Evolutionary conservation across 1,140 invertebrate genomes (phyloP), one percentile per base, ranked within the genome.

Genomic region (Formica selysi): DNA sequence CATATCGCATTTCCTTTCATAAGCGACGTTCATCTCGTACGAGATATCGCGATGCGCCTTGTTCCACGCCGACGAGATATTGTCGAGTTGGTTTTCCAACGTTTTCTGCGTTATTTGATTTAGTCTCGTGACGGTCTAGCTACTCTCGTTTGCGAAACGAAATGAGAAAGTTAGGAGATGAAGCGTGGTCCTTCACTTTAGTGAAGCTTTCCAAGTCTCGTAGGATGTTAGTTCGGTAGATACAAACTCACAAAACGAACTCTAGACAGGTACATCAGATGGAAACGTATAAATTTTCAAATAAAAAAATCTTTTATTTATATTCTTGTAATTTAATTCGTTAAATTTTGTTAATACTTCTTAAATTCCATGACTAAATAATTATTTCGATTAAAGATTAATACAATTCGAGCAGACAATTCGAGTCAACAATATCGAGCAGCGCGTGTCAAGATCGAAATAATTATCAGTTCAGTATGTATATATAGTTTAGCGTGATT

Each of bases 91-190:
- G 68, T 83, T 83, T 71, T 36, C 54, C 79, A 41, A 83, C 79
- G 68, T 83, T 83, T 83, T 83, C 68, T 83, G 54, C 79, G 67
- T 83, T 83, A 83, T 83, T 83, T 83, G 79, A 83, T 83, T 81
- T 83, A 73, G 68, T 70, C 65, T 80, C 22, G 36, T 65, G 36
- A 70, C 48, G 44, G 78, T 83, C 79, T 74, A 83, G 79, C 59
- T 74, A 74, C 68, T 83, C 79, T 83, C 79, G 79, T 83, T 83
- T 83, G 79, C 68, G 79, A 83, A 74, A 83, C 79, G 79, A 81
- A 73, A 81, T 81, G 79, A 83, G 79, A 83, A 83, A 83, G 79
- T 83, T 83, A 74, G 79, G 79, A 83, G 79, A 62, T 57, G 68
- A 73, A 74, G 38, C 68, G 26, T 83, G 79, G 79, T 61, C 68